These are phyloP conservation scores for Anomalospiza imberbis DNA, from an alignment of 2,797 vertebrate genomes.

Conservation along the genomic window DNA sequence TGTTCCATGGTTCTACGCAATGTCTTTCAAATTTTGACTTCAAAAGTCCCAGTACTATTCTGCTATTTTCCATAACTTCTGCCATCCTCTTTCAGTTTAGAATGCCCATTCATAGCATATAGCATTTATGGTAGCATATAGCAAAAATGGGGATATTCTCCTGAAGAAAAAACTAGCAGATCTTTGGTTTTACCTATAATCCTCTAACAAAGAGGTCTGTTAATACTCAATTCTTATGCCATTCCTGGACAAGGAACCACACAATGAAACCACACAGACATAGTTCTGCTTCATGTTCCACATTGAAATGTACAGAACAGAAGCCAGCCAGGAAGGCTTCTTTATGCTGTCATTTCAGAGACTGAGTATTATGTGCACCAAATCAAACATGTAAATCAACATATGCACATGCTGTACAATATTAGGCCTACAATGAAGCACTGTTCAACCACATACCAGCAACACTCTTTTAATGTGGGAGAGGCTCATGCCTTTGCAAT, in stretches of 20 bases:
- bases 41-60: background rate
- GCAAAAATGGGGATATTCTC: background rate
- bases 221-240: background rate
- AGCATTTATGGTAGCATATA: rapidly evolving
- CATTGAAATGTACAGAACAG: background rate
- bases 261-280: background rate
- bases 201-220: background rate
- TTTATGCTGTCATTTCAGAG: background rate
- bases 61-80: background rate
- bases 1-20: background rate
- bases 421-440: background rate
- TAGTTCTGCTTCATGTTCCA: background rate
- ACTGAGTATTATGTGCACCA: background rate
- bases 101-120: background rate
- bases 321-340: background rate
- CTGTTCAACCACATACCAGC: background rate
- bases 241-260: background rate
- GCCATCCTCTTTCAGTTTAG: background rate
- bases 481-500: background rate
- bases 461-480: background rate
- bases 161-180: background rate
- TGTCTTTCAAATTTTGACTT: background rate
- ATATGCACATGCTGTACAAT: background rate
- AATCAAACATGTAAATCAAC: background rate
- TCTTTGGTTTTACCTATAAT: background rate